Evolutionary conservation across 2,888 invertebrate species (phyloP), one percentile per base, ranked within the genome.

Genomic region (Stenolophus ochropezus): DNA sequence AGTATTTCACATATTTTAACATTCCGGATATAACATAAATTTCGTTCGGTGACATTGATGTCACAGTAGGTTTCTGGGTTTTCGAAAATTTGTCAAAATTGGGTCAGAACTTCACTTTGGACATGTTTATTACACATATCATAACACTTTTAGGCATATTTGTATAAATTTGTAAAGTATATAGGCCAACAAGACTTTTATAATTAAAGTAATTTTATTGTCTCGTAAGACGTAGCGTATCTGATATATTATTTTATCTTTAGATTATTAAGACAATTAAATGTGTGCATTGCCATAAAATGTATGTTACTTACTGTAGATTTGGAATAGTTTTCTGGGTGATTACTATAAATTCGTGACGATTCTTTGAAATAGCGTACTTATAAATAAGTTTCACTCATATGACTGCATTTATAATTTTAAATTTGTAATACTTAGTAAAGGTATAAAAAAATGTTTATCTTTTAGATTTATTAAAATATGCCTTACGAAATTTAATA

Each of bases 1-100:
- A 61, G 61, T 14, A 23, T 61, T 61, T 61, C 61, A 21, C 61
- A 23, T 69, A 69, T 69, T 33, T 42, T 16, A 47, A 69, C 47
- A 73, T 49, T 73, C 73, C 73, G 73, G 73, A 73, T 49, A 23
- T 73, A 69, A 21, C 73, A 73, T 73, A 73, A 73, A 73, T 73
- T 73, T 49, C 49, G n/a, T 4, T 47, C 47, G 73, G 49, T 73
- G 73, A 73, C 73, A 73, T 49, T 73, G 73, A 49, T 42, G 71
- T 42, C 49, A n/a, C 21, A 73, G 73, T 73, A 49, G 73, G 73
- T 73, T 73, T 73, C 73, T 73, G 21, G 47, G 49, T 73, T 73
- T 73, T 73, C 47, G 49, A 73, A 49, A 73, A 73, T 73, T 73
- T 49, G 49, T 49, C 73, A 73, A 49, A 73, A 47, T 73, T 73